These are phyloP conservation scores for Oncorhynchus keta DNA, from an alignment of 2,113 vertebrate genomes.

Conservation along the genomic window DNA sequence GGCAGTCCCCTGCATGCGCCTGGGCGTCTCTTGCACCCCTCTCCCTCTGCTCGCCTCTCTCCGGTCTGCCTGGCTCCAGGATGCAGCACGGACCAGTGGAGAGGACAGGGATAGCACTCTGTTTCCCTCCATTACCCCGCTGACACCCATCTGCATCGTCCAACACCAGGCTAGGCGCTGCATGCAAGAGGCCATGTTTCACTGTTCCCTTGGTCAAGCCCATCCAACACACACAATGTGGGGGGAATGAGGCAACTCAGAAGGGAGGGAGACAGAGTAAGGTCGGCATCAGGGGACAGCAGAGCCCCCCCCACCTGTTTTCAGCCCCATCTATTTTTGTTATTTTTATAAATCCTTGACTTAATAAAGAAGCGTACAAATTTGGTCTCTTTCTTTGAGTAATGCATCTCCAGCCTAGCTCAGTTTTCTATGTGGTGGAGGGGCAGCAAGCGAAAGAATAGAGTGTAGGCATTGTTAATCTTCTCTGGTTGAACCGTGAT, in stretches of 20 bases:
- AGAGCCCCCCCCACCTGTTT: slow-evolving; percentile 20
- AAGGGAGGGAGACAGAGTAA: slow-evolving; percentile 25
- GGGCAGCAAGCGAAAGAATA: no score
- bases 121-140: slow-evolving; percentile 30
- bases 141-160: slow-evolving; percentile 39
- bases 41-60: neutral
- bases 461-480: no score
- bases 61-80: slow-evolving; percentile 17
- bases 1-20: slow-evolving; percentile 21
- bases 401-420: no score
- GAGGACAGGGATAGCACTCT: slow-evolving; percentile 24
- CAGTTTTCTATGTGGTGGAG: no score
- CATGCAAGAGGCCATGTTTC: slow-evolving; percentile 41
- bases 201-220: slow-evolving; percentile 46
- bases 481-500: no score
- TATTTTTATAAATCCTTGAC: no score
- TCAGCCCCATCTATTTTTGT: no score
- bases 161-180: slow-evolving; percentile 39
- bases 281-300: slow-evolving; percentile 25
- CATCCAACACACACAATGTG: slow-evolving; percentile 47
- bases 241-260: slow-evolving; percentile 45
- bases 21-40: slow-evolving; percentile 4
- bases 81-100: slow-evolving; percentile 15
- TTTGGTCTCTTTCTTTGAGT: no score
- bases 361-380: no score